A percentile compares a stretch with the other conserved stretches of the same genome.
Conservation (phyloP, 2,888 invertebrate species). For the Tolmerus cingulatus region DNA sequence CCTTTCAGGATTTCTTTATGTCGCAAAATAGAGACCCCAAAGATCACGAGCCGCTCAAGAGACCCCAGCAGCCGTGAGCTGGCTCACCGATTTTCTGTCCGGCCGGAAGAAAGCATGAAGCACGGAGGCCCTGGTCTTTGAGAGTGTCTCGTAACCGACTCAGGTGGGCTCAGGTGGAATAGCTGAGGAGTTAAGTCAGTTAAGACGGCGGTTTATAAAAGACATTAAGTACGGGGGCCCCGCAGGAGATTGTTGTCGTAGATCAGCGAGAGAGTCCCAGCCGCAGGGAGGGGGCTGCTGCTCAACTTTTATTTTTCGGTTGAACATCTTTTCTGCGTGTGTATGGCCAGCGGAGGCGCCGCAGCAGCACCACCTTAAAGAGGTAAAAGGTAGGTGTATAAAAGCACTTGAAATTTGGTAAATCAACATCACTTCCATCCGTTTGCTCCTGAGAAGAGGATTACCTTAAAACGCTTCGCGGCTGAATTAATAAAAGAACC, state of each 20-base stretch:
- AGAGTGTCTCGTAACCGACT: background rate
- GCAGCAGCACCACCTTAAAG: background rate
- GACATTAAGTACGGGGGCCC: background rate
- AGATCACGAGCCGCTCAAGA: background rate
- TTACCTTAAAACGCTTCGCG: background rate
- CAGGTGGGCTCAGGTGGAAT: background rate
- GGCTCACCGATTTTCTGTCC: background rate
- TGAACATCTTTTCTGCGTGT: constrained; percentile 26
- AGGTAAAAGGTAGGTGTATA: constrained; percentile 46
- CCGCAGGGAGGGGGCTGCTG: background rate
- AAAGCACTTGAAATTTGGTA: constrained; percentile 50
- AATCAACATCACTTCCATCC: constrained; percentile 46
- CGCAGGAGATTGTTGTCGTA: constrained; percentile 14
- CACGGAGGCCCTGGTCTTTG: background rate
- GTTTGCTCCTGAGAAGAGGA: constrained; percentile 27
- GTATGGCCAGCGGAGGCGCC: background rate
- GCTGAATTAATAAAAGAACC: background rate
- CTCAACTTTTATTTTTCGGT: constrained; percentile 22
- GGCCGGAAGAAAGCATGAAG: constrained; percentile 20
- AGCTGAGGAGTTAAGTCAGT: background rate
- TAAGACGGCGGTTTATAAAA: background rate
- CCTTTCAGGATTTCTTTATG: background rate
- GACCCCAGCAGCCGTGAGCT: background rate
- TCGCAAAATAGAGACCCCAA: background rate
- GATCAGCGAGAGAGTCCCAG: background rate